Base-by-base conservation (phyloP, 2,888 invertebrate genomes). In the Malthinus seriepunctatus region DNA sequence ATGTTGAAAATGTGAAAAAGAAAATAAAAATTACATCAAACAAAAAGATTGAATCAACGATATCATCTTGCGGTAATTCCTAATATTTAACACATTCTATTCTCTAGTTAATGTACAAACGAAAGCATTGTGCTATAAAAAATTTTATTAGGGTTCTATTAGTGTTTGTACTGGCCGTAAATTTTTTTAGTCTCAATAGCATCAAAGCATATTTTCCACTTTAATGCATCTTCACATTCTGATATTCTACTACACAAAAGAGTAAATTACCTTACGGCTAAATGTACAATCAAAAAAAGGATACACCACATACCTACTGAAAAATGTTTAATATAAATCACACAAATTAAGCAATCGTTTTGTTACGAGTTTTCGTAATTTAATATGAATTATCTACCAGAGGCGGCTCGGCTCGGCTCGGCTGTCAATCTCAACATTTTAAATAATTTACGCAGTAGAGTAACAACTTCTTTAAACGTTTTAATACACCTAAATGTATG, bases 111-210 rank as follows among this genome's bases (percentile, higher is more conserved):
- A 44, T 32, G 39, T 47, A 50, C 55, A 34, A 34, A 49, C 47
- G 11, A 53, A 53, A 53, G 49, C 15, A 50, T 37, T 8, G 15
- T 35, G 42, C 55, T 35, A 44, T 55, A 55, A 55, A 55, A 23
- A 23, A 44, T 54, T 50, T 55, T 55, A 55, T 55, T 55, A 42
- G 44, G 44, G 55, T 55, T 55, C 48, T 49, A 55, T 55, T 55
- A 55, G 55, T 55, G 48, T 42, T 55, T 42, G 34, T 49, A 35
- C 44, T 42, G 44, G 42, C 48, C 55, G 39, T 55, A 47, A 55
- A 55, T 55, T 55, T 55, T 44, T 49, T 45, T 23, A 51, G 55
- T 49, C 48, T 55, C 55, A 55, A 55, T 55, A 55, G 51, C 51
- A 9, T 45, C 49, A 9, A 48, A 42, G 54, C 47, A 54, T 54